These are phyloP conservation scores for Sphaerophoria rueppellii DNA, from an alignment of 2,888 invertebrate species.

Conservation along the genomic window DNA sequence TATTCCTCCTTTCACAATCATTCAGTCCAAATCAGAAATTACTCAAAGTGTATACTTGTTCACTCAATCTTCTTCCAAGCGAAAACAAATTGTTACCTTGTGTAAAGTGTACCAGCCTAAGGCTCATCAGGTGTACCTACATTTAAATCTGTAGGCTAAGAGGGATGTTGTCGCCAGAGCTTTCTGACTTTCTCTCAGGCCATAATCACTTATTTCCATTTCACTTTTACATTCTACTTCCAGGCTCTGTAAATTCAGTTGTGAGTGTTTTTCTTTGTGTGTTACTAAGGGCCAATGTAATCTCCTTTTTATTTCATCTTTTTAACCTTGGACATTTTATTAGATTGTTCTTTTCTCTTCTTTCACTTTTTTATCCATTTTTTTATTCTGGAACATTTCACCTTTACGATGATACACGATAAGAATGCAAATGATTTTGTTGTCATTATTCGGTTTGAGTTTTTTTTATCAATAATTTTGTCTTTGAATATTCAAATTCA, in stretches of 20 bases:
- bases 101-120: too few species aligned
- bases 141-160: not conserved
- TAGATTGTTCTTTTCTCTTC: slow-evolving; percentile 3
- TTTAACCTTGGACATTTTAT: not conserved
- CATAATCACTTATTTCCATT: slow-evolving; percentile 49
- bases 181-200: slow-evolving; percentile 9
- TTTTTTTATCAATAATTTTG: slow-evolving; percentile 24
- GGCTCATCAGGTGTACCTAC: too few species aligned
- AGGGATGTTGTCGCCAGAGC: slow-evolving; percentile 17
- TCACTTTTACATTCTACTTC: slow-evolving; percentile 1
- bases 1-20: too few species aligned
- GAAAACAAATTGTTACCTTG: too few species aligned
- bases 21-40: too few species aligned
- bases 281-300: not conserved
- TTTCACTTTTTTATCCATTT: not conserved
- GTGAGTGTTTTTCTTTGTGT: not conserved
- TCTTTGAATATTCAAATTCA: not conserved
- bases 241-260: not conserved
- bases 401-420: slow-evolving; percentile 8
- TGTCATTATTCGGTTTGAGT: slow-evolving; percentile 31
- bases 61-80: too few species aligned
- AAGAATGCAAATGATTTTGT: slow-evolving; percentile 51
- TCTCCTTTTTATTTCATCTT: not conserved
- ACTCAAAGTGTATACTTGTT: too few species aligned
- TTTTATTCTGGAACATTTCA: slow-evolving; percentile 34